Conservation (phyloP, 2,888 invertebrate species). For the Melieria crassipennis region DNA sequence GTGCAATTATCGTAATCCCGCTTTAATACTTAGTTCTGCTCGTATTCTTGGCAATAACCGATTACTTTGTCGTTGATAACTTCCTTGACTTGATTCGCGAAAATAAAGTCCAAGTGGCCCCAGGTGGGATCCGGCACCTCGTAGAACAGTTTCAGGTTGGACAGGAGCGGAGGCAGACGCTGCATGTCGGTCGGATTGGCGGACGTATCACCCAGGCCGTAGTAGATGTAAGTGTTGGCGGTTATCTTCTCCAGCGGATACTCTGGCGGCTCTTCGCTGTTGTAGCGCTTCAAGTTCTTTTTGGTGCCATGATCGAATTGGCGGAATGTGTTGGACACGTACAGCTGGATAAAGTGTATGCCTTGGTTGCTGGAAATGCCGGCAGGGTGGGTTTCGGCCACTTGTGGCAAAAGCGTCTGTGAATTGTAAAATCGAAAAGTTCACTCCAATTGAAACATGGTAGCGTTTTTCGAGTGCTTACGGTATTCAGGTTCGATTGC, state of each 20-base stretch:
- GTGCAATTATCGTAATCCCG: no score
- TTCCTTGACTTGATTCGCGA: slow-evolving; percentile 52
- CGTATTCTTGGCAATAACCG: slow-evolving; percentile 45
- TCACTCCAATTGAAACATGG: background rate
- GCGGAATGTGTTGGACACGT: slow-evolving; percentile 49
- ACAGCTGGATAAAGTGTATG: slow-evolving; percentile 54
- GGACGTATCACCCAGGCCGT: slow-evolving; percentile 49
- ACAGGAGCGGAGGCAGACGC: slow-evolving; percentile 45
- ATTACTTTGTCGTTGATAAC: slow-evolving; percentile 52
- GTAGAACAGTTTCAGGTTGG: slow-evolving; percentile 46
- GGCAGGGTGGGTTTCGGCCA: slow-evolving; percentile 58
- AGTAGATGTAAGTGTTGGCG: slow-evolving; percentile 50
- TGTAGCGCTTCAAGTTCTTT: slow-evolving; percentile 48
- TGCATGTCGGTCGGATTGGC: slow-evolving; percentile 49
- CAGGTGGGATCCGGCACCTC: slow-evolving; percentile 52
- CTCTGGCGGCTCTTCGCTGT: slow-evolving; percentile 47
- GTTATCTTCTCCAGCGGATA: slow-evolving; percentile 52
- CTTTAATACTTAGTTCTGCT: slow-evolving; percentile 26
- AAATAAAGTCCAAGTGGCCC: slow-evolving; percentile 60
- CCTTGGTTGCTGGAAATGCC: slow-evolving; percentile 57
- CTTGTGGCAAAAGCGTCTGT: slow-evolving; percentile 51
- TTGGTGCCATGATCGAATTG: slow-evolving; percentile 51
- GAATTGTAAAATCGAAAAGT: background rate
- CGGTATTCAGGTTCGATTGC: slow-evolving; percentile 52
- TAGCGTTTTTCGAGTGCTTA: slow-evolving; percentile 31